A percentile compares a stretch with the other conserved stretches of the same genome.
Evolutionary conservation across 1,140 invertebrate genomes (phyloP).

Genomic region (Drosophila micromelanica): DNA sequence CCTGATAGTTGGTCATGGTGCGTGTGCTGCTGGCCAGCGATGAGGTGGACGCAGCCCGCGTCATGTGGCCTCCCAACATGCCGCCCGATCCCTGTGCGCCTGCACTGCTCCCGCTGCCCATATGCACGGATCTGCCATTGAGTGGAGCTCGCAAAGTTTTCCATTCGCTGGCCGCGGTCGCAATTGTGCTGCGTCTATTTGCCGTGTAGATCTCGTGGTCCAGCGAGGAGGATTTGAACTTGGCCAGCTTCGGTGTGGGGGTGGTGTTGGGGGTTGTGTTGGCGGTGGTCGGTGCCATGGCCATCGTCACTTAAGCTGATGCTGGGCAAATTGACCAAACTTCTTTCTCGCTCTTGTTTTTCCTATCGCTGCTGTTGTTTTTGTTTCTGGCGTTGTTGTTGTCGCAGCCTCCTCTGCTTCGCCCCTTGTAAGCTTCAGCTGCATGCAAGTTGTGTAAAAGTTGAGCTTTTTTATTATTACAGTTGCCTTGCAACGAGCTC

Average conservation of each 20-base stretch:
- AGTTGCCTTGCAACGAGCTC: conserved; percentile 37
- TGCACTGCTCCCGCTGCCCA: conserved; percentile 28
- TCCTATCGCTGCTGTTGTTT: neutral
- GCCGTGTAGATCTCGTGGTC: conserved; percentile 77
- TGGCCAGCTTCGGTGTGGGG: conserved; percentile 59
- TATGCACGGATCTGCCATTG: conserved; percentile 54
- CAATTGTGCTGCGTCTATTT: conserved; percentile 71
- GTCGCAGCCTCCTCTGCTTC: conserved; percentile 10
- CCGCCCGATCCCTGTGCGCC: neutral
- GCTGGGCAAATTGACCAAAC: conserved; percentile 34
- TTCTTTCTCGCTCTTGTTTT: conserved; percentile 15
- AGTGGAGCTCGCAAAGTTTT: conserved; percentile 52
- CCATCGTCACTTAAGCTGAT: conserved; percentile 46
- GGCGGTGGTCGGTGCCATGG: conserved; percentile 56
- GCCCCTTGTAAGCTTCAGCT: conserved; percentile 22
- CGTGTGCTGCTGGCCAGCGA: conserved; percentile 75
- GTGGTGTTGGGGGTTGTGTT: conserved; percentile 12
- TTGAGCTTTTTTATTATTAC: conserved; percentile 50
- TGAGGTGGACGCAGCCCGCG: conserved; percentile 75
- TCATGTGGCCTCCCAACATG: conserved; percentile 43
- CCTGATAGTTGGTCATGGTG: conserved; percentile 80
- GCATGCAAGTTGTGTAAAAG: conserved; percentile 72
- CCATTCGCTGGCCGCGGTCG: conserved; percentile 67
- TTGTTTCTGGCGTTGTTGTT: neutral
- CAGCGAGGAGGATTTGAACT: conserved; percentile 75